Evolutionary conservation across 2,888 invertebrate species (phyloP), one percentile per base, ranked within the genome.

Genomic region (Spatulosminthurus flaviceps): DNA sequence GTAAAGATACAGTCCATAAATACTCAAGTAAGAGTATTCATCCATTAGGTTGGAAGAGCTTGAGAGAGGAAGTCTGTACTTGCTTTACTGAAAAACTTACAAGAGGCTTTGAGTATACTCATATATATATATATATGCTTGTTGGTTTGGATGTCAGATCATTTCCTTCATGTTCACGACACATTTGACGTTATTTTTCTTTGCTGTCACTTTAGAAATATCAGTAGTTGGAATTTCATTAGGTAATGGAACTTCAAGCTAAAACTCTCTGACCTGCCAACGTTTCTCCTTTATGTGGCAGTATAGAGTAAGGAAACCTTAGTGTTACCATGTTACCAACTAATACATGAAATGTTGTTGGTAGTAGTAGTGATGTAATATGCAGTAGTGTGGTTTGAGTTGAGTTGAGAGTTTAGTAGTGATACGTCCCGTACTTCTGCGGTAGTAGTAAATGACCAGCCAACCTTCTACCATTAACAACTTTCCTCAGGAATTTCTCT

Each of bases 211-310:
- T 2, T 29, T n/a, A 26, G 73, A 60, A 73, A 73, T 73, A 73
- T 73, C 73, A 28, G n/a, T 24, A 60, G 41, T 34, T 42, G 28
- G 42, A 28, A 73, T 73, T 73, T 73, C 73, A 73, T 73, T 60
- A 73, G 11, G 73, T 73, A 73, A 73, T 73, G 51, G 73, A 73
- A 19, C 60, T 43, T 16, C 41, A 13, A 43, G 60, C 41, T 22
- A 19, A n/a, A 21, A 34, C 34, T 16, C 51, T 19, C 51, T n/a
- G 51, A 19, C n/a, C 51, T 51, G 51, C n/a, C 51, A 51, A n/a
- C 51, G 1, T 51, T 9, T 9, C 34, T 34, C 34, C 34, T 7
- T 34, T 34, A 34, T 51, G 16, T 51, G 2, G 1, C 16, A 41
- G 41, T 51, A 9, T 51, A 16, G 51, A 16, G n/a, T 4, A 51